Conservation (phyloP, 2,113 vertebrate genomes). For the Meriones unguiculatus region DNA sequence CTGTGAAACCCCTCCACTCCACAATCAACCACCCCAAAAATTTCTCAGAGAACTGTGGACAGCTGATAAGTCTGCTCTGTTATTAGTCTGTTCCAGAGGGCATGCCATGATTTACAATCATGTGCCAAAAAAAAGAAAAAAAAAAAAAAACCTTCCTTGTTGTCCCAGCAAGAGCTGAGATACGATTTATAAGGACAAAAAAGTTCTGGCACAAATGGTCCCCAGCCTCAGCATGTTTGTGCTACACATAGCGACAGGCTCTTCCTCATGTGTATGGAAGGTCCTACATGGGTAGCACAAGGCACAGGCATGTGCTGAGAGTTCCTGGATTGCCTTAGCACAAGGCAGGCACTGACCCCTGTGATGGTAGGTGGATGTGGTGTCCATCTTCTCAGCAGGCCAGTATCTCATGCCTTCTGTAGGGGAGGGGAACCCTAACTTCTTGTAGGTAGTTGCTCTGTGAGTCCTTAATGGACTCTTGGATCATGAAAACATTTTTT, state of each 20-base stretch:
- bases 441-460: slow-evolving; percentile 83
- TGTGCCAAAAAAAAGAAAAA: slow-evolving; percentile 49
- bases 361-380: slow-evolving; percentile 64
- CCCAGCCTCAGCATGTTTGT: slow-evolving; percentile 77
- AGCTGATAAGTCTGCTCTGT: slow-evolving; percentile 84
- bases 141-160: slow-evolving; percentile 71
- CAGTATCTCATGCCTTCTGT: slow-evolving; percentile 65
- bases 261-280: neutral
- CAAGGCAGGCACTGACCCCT: neutral
- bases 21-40: slow-evolving; percentile 14
- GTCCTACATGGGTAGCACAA: slow-evolving; percentile 47
- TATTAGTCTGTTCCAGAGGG: slow-evolving; percentile 86
- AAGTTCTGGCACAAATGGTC: slow-evolving; percentile 84
- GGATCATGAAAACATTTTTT: slow-evolving; percentile 64
- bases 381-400: slow-evolving; percentile 78
- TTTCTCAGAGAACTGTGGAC: slow-evolving; percentile 61
- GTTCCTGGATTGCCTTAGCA: neutral
- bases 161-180: slow-evolving; percentile 84
- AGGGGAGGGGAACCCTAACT: slow-evolving; percentile 45
- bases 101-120: slow-evolving; percentile 84
- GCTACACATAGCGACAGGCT: slow-evolving; percentile 65
- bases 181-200: slow-evolving; percentile 85
- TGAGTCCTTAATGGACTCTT: slow-evolving; percentile 76
- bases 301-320: slow-evolving; percentile 26
- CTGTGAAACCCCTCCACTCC: slow-evolving; percentile 51